These are phyloP conservation scores for Nycticebus coucang DNA, from an alignment of 2,113 vertebrate genomes.

Conservation along the genomic window DNA sequence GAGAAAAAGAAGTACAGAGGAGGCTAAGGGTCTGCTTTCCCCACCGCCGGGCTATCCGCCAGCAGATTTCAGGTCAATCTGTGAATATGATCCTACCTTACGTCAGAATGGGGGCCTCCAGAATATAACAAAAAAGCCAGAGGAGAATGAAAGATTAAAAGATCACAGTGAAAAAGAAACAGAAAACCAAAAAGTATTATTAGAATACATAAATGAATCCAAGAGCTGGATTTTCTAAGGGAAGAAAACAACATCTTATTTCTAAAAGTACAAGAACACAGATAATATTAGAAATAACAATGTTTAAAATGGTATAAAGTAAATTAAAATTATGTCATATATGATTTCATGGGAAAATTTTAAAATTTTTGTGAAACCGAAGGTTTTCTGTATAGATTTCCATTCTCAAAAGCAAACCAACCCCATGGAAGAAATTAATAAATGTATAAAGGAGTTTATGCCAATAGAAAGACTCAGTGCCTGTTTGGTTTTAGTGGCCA, in stretches of 20 bases:
- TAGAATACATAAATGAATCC: not conserved
- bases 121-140: not conserved
- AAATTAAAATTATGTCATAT: not conserved
- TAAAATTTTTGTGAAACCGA: not conserved
- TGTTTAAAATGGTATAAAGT: not conserved
- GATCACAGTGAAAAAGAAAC: not conserved
- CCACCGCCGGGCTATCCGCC: not conserved
- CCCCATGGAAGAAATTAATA: slow-evolving; percentile 2
- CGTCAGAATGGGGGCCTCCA: not conserved
- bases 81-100: not conserved
- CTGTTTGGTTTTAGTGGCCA: slow-evolving; percentile 6
- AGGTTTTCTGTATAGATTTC: not conserved
- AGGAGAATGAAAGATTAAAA: not conserved
- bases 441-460: not conserved
- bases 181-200: slow-evolving; percentile 2
- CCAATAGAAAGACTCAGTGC: not conserved
- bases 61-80: not conserved
- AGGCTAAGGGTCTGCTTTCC: not conserved
- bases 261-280: not conserved
- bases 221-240: not conserved
- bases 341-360: not conserved
- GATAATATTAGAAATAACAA: slow-evolving; percentile 18
- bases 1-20: not conserved
- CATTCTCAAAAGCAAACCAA: not conserved
- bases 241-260: not conserved